Conservation (phyloP, 2,888 invertebrate genomes). For the Chrysodeixis includens region DNA sequence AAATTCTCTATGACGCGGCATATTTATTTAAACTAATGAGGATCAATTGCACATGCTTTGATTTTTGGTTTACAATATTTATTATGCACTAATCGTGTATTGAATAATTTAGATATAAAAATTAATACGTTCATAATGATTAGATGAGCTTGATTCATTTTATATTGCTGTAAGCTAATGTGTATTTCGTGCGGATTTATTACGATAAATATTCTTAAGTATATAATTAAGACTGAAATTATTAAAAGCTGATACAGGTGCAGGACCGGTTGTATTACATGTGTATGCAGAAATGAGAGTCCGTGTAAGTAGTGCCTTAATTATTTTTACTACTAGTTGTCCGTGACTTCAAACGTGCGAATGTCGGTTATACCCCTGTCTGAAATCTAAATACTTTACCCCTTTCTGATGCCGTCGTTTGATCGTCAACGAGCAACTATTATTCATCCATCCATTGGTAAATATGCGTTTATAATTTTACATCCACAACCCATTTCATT, state of each 20-base stretch:
- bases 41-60: not conserved
- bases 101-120: not conserved
- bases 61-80: not conserved
- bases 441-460: too few species aligned
- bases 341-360: too few species aligned
- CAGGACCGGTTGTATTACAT: constrained; percentile 7
- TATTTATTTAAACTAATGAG: too few species aligned
- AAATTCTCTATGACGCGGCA: too few species aligned
- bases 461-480: too few species aligned
- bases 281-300: not conserved
- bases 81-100: not conserved
- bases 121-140: not conserved
- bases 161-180: not conserved
- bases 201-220: not conserved
- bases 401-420: too few species aligned
- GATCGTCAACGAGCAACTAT: too few species aligned
- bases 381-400: too few species aligned
- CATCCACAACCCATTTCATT: too few species aligned
- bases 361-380: too few species aligned
- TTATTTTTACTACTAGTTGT: too few species aligned
- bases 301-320: not conserved
- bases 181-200: not conserved
- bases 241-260: not conserved
- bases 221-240: not conserved
- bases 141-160: not conserved